Evolutionary conservation across 1,140 invertebrate species (phyloP).

Genomic region (Orchesella cincta): DNA sequence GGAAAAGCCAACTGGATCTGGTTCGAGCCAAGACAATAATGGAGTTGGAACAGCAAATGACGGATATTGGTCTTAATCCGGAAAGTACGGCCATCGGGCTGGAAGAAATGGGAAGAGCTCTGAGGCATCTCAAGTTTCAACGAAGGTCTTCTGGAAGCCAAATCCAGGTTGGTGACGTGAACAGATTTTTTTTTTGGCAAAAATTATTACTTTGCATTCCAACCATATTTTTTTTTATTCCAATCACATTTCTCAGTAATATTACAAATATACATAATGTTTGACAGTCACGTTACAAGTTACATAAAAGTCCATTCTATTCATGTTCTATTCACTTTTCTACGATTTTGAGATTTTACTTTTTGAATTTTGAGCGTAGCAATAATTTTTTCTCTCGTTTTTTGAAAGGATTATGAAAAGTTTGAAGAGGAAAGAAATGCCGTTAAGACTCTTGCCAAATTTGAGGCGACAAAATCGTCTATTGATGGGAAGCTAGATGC

Average conservation of each 20-base stretch:
- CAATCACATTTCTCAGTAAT: too few species aligned
- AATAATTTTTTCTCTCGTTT: conserved; percentile 1
- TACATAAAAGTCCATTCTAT: background rate
- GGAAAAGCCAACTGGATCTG: conserved; percentile 8
- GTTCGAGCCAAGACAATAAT: conserved; percentile 21
- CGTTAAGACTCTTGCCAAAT: background rate
- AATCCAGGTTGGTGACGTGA: background rate
- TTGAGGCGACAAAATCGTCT: conserved; percentile 9
- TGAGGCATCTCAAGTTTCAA: conserved; percentile 13
- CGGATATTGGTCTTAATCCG: conserved; percentile 18
- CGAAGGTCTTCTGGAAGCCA: background rate
- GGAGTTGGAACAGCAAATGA: conserved; percentile 18
- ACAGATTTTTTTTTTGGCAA: background rate
- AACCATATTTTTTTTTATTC: too few species aligned
- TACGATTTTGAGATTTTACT: too few species aligned
- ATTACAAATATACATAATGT: too few species aligned
- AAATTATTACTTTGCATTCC: too few species aligned
- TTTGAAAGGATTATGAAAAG: conserved; percentile 7
- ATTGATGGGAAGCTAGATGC: conserved; percentile 17
- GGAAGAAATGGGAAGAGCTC: conserved; percentile 18
- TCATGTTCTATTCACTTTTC: background rate
- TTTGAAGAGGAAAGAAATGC: conserved; percentile 7
- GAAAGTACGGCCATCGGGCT: conserved; percentile 10
- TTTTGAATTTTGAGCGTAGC: too few species aligned
- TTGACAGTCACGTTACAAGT: too few species aligned